Conservation (phyloP, 1,140 invertebrate genomes). For the Drosophila littoralis region DNA sequence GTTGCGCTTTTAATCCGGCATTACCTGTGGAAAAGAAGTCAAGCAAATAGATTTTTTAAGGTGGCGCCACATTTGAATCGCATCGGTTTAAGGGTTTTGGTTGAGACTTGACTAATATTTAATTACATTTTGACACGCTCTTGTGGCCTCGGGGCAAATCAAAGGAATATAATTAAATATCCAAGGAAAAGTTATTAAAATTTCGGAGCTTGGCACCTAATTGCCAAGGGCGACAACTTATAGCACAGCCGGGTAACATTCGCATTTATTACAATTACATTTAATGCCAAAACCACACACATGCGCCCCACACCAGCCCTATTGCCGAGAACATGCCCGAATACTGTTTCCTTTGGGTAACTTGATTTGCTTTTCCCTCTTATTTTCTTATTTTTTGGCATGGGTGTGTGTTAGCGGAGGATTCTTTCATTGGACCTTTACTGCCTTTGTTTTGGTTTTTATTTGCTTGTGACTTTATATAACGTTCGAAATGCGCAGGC, state of each 20-base stretch:
- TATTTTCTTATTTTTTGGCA: not conserved
- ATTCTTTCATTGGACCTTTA: slow-evolving; percentile 11
- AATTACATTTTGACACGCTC: slow-evolving; percentile 40
- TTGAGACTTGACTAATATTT: slow-evolving; percentile 4
- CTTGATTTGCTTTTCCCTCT: not conserved
- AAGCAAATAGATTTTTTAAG: not conserved
- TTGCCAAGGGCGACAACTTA: slow-evolving; percentile 10
- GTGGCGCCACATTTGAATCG: slow-evolving; percentile 16
- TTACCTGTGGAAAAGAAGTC: slow-evolving; percentile 1
- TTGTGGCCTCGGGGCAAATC: slow-evolving; percentile 1
- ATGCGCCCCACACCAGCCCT: not conserved
- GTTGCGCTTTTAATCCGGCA: slow-evolving; percentile 35
- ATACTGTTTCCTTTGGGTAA: slow-evolving; percentile 12
- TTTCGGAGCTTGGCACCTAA: not conserved
- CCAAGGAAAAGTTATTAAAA: slow-evolving; percentile 29
- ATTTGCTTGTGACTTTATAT: slow-evolving; percentile 8
- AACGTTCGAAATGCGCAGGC: slow-evolving; percentile 1
- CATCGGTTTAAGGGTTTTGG: not conserved
- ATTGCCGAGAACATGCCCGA: not conserved
- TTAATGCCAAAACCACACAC: slow-evolving; percentile 33
- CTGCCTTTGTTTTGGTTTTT: slow-evolving; percentile 29
- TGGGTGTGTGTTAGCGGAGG: not conserved
- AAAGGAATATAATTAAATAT: slow-evolving; percentile 21
- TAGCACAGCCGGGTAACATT: slow-evolving; percentile 61
- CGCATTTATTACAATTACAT: slow-evolving; percentile 68